These are phyloP conservation scores for Heteromurus nitidus DNA, from an alignment of 2,888 invertebrate genomes.

Conservation along the genomic window DNA sequence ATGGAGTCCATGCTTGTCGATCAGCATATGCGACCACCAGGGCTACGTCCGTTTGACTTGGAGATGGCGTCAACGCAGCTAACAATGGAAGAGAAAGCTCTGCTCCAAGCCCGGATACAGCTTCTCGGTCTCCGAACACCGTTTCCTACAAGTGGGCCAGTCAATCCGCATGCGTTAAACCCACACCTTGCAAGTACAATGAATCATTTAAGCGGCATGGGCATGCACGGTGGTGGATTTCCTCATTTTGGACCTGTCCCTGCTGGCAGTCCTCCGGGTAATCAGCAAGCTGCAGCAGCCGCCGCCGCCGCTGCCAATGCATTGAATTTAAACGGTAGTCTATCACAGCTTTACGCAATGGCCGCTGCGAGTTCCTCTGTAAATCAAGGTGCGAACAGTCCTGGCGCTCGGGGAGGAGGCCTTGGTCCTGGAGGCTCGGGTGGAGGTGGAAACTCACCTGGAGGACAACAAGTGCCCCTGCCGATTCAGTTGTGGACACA, in stretches of 20 bases:
- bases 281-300: constrained; percentile 78
- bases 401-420: constrained; percentile 63
- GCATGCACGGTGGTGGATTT: constrained; percentile 64
- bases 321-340: constrained; percentile 70
- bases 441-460: constrained; percentile 46
- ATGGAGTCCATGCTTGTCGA: constrained; percentile 93
- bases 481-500: constrained; percentile 81
- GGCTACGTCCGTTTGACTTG: constrained; percentile 84
- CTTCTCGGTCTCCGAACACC: constrained; percentile 77
- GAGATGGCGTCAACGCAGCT: constrained; percentile 78
- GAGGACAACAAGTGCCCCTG: constrained; percentile 73
- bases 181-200: constrained; percentile 65
- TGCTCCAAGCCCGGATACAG: constrained; percentile 86
- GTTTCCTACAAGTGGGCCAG: constrained; percentile 66
- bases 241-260: constrained; percentile 70
- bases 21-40: constrained; percentile 87
- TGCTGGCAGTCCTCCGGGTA: constrained; percentile 74
- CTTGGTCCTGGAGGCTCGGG: constrained; percentile 32
- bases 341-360: constrained; percentile 72
- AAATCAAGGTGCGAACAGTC: constrained; percentile 61
- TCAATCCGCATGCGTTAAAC: constrained; percentile 61
- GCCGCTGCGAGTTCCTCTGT: constrained; percentile 68
- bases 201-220: constrained; percentile 67
- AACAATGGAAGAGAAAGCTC: constrained; percentile 85
- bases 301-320: constrained; percentile 76